These are phyloP conservation scores for Zosterops pallidus DNA, from an alignment of 2,113 vertebrate species.

Conservation along the genomic window DNA sequence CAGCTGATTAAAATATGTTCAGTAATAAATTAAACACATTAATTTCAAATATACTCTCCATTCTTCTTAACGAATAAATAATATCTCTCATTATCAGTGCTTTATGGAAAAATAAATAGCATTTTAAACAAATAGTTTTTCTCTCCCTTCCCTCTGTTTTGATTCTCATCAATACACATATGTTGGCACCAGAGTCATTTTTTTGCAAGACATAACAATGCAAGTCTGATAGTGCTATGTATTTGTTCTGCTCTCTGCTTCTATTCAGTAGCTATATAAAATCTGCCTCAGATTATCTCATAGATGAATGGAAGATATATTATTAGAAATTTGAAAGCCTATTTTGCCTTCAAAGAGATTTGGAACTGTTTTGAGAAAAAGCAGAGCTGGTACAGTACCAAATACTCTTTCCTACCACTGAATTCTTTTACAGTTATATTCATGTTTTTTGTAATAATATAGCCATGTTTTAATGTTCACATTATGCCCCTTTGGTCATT, in stretches of 20 bases:
- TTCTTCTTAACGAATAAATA: neutral
- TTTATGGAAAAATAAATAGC: neutral
- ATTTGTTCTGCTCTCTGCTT: neutral
- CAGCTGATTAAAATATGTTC: neutral
- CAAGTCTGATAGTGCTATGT: neutral
- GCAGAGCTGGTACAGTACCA: neutral
- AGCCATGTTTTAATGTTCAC: neutral
- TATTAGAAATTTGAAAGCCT: neutral
- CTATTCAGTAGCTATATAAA: neutral
- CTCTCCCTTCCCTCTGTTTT: neutral
- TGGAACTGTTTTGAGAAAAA: neutral
- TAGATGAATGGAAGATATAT: neutral
- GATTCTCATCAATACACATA: neutral
- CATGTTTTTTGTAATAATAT: neutral
- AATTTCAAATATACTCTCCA: neutral
- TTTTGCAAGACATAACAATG: neutral
- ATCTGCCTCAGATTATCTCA: neutral
- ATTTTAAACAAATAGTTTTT: neutral
- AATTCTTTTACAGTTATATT: neutral
- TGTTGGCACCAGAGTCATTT: neutral
- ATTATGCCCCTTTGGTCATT: neutral
- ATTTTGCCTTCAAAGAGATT: neutral
- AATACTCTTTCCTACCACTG: neutral
- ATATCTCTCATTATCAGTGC: neutral
- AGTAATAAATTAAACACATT: neutral